phyloP scores from a whole-genome alignment of 23 tunicate genomes.

The Pegea sp. region DNA sequence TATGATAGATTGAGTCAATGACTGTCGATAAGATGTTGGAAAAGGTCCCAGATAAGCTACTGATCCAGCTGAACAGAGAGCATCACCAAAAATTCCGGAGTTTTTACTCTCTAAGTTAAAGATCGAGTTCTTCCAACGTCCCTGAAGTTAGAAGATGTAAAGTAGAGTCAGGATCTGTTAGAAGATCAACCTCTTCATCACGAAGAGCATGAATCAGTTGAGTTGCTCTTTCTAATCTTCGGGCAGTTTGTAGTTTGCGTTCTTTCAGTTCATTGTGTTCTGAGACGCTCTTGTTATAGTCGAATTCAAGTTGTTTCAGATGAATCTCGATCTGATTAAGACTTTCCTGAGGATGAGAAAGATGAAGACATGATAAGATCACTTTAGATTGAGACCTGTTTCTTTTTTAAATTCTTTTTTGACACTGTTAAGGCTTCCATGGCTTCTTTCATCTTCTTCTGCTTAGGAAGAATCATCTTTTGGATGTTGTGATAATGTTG shows the following conservation, averaged over 20 bases:
- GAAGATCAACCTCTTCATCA: slow-evolving; percentile 59
- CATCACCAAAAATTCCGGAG: slow-evolving; percentile 65
- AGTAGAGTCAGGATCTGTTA: background rate
- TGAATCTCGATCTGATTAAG: slow-evolving; percentile 43
- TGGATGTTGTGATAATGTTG: slow-evolving; percentile 88
- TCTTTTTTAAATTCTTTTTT: slow-evolving; percentile 40
- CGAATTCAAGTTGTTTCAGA: slow-evolving; percentile 26
- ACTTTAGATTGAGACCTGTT: slow-evolving; percentile 31
- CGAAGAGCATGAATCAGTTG: slow-evolving; percentile 51
- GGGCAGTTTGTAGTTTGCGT: slow-evolving; percentile 34
- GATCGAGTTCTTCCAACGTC: slow-evolving; percentile 66
- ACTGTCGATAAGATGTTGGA: slow-evolving; percentile 44
- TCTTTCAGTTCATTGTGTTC: slow-evolving; percentile 59
- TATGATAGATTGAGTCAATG: slow-evolving; percentile 39
- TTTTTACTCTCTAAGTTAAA: slow-evolving; percentile 22
- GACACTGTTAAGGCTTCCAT: slow-evolving; percentile 75
- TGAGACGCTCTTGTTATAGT: slow-evolving; percentile 45
- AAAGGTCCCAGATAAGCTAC: slow-evolving; percentile 84
- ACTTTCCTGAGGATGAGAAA: slow-evolving; percentile 21
- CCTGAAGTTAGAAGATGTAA: too few species aligned
- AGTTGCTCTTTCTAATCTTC: slow-evolving; percentile 49
- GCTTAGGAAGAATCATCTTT: slow-evolving; percentile 84
- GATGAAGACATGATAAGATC: background rate
- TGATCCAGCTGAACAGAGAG: slow-evolving; percentile 59
- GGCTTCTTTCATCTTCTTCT: slow-evolving; percentile 66